Evolutionary conservation across 1,140 invertebrate species (phyloP), one percentile per base, ranked within the genome.

Genomic region (Halesus radiatus): DNA sequence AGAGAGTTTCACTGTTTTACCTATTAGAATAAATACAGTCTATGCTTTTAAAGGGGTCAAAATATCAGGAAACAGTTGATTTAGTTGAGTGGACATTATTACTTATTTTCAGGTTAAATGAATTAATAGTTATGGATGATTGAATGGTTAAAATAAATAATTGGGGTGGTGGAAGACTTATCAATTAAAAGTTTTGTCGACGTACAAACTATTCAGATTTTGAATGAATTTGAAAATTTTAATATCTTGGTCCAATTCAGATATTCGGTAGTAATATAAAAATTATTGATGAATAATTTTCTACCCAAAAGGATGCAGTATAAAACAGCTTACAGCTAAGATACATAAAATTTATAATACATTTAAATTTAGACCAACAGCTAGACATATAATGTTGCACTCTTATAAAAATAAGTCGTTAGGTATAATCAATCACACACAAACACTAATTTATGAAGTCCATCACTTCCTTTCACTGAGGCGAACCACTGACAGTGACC

Each of bases 401-500:
- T 53, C 8, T 23, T 20, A 23, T 22, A 66, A 72, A 23, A 72
- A 72, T n/a, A 15, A 72, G 50, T 72, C 68, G 53, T 29, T 29
- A 29, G 5, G 26, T 29, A 29, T 72, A 72, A 53, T 72, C 68
- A 72, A 53, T 72, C 68, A 72, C 68, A 72, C 68, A 72, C 50
- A 72, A 54, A 72, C 68, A 53, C 45, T 72, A 26, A 53, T 20
- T 58, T 37, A 78, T 29, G 26, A 32, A 56, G 76, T 78, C 64
- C 64, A 37, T 78, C 45, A 78, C 50, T 68, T 62, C 53, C 10
- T 45, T 45, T 13, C 78, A 74, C 54, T 23, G 37, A 64, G 78
- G 70, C 78, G 78, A 79, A 79, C 78, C 78, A 79, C 78, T 79
- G 78, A 79, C 78, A 79, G 66, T 73, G 78, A 79, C 70, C 74